Evolutionary conservation across 1,140 invertebrate species (phyloP), one percentile per base, ranked within the genome.

Genomic region (Trachelipus rathkii): DNA sequence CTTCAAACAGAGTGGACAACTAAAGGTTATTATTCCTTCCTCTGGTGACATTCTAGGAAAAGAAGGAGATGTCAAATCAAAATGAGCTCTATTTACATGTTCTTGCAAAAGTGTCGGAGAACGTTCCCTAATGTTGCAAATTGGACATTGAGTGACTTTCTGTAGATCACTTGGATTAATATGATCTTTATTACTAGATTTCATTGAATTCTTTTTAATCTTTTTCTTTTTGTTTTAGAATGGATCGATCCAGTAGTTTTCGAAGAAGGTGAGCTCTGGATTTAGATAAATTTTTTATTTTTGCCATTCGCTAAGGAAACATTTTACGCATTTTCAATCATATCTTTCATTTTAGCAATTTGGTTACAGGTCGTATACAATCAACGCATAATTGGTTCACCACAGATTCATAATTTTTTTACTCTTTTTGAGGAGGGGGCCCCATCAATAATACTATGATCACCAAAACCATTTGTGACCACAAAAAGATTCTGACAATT

Each of bases 81-180:
- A 92, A 85, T 95, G 93, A 82, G 89, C 88, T 60, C 88, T 84
- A 84, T 95, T 95, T 82, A 95, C 92, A 86, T 95, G 93, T 82
- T 93, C 91, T 85, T 94, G 91, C 70, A 95, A 86, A 81, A 90
- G 89, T 67, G 87, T 85, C 0, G 92, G 90, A 85, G 89, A 92
- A 82, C 89, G 88, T 79, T 92, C 92, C 81, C 87, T 90, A 84
- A 91, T 92, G 81, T 90, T 89, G 87, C 93, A 95, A 84, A 95
- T 88, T 23, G 92, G 91, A 85, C 93, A 95, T 85, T 90, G 76
- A n/a, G 77, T 79, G 0, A 78, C 76, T 69, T 46, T 45, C 53
- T 24, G 68, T 33, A 33, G 6, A 33, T 33, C 33, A 33, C 33
- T 33, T 33, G 33, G 2, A 6, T 33, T 33, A 33, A 33, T 33